Percentiles rank a stretch among this genome's conserved stretches.
Evolutionary conservation across 2,888 invertebrate species (phyloP).

Genomic region (Tupiocoris notatus): DNA sequence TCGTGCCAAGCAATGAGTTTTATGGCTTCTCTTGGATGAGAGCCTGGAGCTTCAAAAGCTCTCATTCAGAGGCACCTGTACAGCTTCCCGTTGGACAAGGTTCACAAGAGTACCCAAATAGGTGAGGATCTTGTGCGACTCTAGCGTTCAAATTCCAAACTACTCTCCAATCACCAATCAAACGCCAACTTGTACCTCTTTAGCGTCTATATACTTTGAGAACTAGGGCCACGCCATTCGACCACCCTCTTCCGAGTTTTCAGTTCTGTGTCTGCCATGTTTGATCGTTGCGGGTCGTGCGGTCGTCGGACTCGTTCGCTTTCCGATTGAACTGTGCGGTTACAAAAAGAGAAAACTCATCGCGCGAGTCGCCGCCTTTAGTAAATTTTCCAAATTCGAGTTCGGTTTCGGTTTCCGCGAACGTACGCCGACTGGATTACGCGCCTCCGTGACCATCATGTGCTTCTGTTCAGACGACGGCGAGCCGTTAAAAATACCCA

Average conservation of each 20-base stretch:
- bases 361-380: constrained; percentile 11
- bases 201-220: too few species aligned
- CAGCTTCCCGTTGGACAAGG: too few species aligned
- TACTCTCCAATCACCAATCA: too few species aligned
- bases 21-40: too few species aligned
- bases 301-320: constrained; percentile 7
- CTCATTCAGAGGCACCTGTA: too few species aligned
- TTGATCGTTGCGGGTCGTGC: constrained; percentile 50
- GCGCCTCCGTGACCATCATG: constrained; percentile 39
- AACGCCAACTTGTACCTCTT: too few species aligned
- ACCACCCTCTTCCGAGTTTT: constrained; percentile 32
- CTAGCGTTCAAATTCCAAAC: too few species aligned
- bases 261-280: constrained; percentile 50
- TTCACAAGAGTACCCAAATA: too few species aligned
- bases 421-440: background rate
- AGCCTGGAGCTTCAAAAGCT: too few species aligned
- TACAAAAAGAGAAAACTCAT: constrained; percentile 6
- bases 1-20: too few species aligned
- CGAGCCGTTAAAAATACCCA: constrained; percentile 36
- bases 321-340: constrained; percentile 21
- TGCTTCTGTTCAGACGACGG: constrained; percentile 25
- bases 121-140: too few species aligned
- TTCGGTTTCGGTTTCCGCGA: background rate
- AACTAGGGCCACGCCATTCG: constrained; percentile 48
- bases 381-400: background rate